phyloP scores from a whole-genome alignment of 2,113 vertebrate genomes.

The Electrona antarctica region DNA sequence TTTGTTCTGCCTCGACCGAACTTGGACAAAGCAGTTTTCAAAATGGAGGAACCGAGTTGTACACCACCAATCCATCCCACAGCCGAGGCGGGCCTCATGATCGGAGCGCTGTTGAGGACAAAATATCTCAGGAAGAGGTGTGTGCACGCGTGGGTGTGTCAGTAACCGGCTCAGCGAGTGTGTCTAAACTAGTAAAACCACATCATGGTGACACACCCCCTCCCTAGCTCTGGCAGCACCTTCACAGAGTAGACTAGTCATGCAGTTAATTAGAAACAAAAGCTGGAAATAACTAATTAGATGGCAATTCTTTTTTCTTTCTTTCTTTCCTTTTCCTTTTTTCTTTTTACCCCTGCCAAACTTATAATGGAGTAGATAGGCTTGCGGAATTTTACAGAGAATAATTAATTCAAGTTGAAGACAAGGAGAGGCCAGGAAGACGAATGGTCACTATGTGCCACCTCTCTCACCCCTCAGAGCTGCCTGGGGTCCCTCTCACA shows the following conservation, averaged over 20 bases:
- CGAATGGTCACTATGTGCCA: conserved; percentile 65
- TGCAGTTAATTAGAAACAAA: conserved; percentile 84
- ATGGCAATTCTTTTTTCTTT: conserved; percentile 56
- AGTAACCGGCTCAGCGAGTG: conserved; percentile 28
- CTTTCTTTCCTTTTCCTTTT: conserved; percentile 31
- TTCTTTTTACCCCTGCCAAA: conserved; percentile 62
- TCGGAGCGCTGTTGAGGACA: neutral
- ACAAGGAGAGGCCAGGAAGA: conserved; percentile 54
- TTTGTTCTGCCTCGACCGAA: neutral
- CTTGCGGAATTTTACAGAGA: conserved; percentile 58
- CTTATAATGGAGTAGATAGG: conserved; percentile 66
- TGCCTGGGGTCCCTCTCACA: conserved; percentile 19
- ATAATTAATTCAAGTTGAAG: conserved; percentile 64
- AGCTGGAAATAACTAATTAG: conserved; percentile 81
- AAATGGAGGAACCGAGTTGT: conserved; percentile 15
- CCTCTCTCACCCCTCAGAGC: conserved; percentile 12
- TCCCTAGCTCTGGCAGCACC: conserved; percentile 37
- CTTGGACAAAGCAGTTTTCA: conserved; percentile 11
- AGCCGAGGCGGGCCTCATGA: neutral
- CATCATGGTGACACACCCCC: conserved; percentile 53
- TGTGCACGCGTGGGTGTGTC: conserved; percentile 41
- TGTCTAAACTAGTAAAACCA: conserved; percentile 52
- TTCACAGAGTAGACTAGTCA: conserved; percentile 72
- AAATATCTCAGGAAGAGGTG: conserved; percentile 38
- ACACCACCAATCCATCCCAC: conserved; percentile 30